These are phyloP conservation scores for Lepidostoma basale DNA, from an alignment of 1,140 invertebrate species.

Conservation along the genomic window DNA sequence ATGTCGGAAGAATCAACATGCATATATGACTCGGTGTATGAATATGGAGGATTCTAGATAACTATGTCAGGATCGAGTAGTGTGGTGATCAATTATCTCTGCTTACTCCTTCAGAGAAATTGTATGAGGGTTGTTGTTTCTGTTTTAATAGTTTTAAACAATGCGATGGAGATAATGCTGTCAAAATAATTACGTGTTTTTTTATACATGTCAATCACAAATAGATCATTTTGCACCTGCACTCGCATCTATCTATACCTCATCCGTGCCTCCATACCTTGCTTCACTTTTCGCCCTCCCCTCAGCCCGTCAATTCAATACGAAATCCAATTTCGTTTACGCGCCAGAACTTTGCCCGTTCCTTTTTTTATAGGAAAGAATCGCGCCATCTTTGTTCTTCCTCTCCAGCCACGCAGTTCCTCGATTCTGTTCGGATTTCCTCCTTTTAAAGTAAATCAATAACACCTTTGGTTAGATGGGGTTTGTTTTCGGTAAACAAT, in stretches of 20 bases:
- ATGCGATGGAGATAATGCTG: no score
- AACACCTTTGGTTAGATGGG: slow-evolving; percentile 24
- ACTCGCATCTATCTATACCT: background rate
- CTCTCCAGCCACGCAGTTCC: slow-evolving; percentile 23
- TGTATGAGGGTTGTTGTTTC: no score
- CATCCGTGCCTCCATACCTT: slow-evolving; percentile 14
- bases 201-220: no score
- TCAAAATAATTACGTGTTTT: no score
- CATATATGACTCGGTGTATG: no score
- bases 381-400: slow-evolving; percentile 22
- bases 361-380: slow-evolving; percentile 40
- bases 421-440: slow-evolving; percentile 29
- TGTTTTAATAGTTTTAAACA: no score
- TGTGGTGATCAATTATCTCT: no score
- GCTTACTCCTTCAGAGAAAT: no score
- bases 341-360: slow-evolving; percentile 40
- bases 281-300: background rate
- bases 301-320: slow-evolving; percentile 40
- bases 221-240: slow-evolving; percentile 4
- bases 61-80: no score
- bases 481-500: slow-evolving; percentile 36
- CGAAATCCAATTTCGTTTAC: slow-evolving; percentile 45
- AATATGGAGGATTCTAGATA: no score
- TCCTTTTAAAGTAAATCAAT: slow-evolving; percentile 33
- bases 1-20: no score